Evolutionary conservation across 2,797 vertebrate genomes (phyloP).

Genomic region (Ataeniobius toweri): DNA sequence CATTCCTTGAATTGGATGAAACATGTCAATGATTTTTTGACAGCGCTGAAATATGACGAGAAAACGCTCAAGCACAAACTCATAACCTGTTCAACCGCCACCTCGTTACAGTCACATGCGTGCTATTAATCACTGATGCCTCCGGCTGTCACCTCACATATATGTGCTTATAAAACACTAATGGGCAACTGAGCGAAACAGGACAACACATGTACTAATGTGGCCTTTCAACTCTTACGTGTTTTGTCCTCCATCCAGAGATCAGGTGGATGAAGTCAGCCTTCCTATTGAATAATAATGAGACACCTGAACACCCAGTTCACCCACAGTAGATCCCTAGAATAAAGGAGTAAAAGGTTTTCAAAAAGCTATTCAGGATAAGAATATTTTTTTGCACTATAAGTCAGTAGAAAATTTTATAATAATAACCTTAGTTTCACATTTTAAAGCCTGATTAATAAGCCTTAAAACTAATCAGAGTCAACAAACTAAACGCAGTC

Average conservation of each 20-base stretch:
- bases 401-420: neutral
- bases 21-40: slow-evolving; percentile 77
- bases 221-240: slow-evolving; percentile 39
- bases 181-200: slow-evolving; percentile 67
- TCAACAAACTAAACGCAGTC: neutral
- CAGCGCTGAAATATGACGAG: slow-evolving; percentile 58
- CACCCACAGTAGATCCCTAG: neutral
- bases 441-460: neutral
- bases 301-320: neutral
- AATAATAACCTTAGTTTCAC: neutral
- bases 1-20: slow-evolving; percentile 72
- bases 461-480: neutral
- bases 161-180: slow-evolving; percentile 60
- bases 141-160: slow-evolving; percentile 57
- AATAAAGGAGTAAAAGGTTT: slow-evolving; percentile 6
- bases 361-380: neutral
- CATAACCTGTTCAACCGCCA: slow-evolving; percentile 56
- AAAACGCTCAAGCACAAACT: slow-evolving; percentile 50
- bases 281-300: slow-evolving; percentile 16
- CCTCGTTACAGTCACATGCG: slow-evolving; percentile 57
- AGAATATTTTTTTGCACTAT: neutral
- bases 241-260: slow-evolving; percentile 28
- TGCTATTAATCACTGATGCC: slow-evolving; percentile 72
- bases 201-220: slow-evolving; percentile 56
- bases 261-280: slow-evolving; percentile 1